Percentiles rank a stretch among this genome's conserved stretches.
These are phyloP conservation scores for Drosophila carrolli DNA, from an alignment of 1,140 invertebrate genomes.

Conservation along the genomic window DNA sequence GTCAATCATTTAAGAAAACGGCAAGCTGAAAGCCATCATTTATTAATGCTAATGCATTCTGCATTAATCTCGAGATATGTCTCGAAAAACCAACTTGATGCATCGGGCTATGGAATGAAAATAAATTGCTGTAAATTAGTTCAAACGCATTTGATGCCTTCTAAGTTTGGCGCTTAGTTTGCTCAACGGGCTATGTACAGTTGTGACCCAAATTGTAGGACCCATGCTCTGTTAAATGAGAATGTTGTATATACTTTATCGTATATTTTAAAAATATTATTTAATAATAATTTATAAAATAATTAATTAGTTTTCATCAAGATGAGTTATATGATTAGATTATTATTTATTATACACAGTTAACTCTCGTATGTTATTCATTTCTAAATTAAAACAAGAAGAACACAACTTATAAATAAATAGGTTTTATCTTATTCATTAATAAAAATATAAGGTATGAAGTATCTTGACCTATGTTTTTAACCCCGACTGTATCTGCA, in stretches of 20 bases:
- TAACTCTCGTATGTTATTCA: too few species aligned
- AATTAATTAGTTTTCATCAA: too few species aligned
- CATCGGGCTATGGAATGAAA: slow-evolving; percentile 62
- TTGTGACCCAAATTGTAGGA: neutral
- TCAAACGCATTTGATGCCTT: slow-evolving; percentile 77
- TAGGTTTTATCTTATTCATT: too few species aligned
- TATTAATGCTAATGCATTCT: slow-evolving; percentile 76
- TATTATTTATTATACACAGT: too few species aligned
- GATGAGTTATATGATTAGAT: too few species aligned
- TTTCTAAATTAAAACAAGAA: too few species aligned
- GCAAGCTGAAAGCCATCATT: slow-evolving; percentile 33
- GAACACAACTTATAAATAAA: too few species aligned
- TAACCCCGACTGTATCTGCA: slow-evolving; percentile 10
- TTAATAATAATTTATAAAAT: too few species aligned
- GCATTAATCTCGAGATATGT: slow-evolving; percentile 64
- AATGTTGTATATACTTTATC: too few species aligned
- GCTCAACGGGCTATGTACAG: slow-evolving; percentile 11
- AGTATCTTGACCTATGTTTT: neutral
- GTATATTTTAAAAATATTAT: too few species aligned
- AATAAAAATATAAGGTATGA: too few species aligned
- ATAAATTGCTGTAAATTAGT: slow-evolving; percentile 80
- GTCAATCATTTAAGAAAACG: slow-evolving; percentile 30
- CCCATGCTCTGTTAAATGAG: too few species aligned
- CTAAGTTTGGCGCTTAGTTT: slow-evolving; percentile 54
- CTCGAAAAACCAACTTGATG: slow-evolving; percentile 53